Percentiles rank a stretch among this genome's conserved stretches.
Evolutionary conservation across 2,888 invertebrate genomes (phyloP).

Genomic region (Tenthredo distinguenda): DNA sequence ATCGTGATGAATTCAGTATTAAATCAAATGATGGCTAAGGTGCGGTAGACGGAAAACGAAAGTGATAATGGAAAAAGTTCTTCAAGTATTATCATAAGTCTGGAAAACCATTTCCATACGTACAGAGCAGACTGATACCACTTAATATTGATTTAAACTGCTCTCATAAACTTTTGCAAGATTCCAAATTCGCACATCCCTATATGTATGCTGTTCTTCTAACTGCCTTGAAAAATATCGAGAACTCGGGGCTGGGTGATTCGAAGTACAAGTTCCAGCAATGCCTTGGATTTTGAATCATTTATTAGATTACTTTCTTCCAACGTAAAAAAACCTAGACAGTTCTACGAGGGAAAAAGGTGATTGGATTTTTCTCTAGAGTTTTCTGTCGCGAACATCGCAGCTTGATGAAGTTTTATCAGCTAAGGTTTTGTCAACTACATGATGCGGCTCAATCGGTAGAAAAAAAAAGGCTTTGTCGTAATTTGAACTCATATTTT

Average conservation of each 20-base stretch:
- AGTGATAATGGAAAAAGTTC: constrained; percentile 42
- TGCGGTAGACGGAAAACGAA: constrained; percentile 20
- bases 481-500: background rate
- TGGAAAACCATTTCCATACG: background rate
- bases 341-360: constrained; percentile 8
- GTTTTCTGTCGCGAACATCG: background rate
- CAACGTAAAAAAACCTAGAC: background rate
- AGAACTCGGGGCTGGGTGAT: background rate
- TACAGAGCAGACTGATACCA: constrained; percentile 8
- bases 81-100: constrained; percentile 31
- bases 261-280: background rate
- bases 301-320: background rate
- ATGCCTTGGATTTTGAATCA: background rate
- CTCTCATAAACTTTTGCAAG: background rate
- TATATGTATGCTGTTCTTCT: background rate
- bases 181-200: background rate
- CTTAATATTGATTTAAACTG: background rate
- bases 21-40: constrained; percentile 12
- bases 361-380: constrained; percentile 9
- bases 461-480: background rate
- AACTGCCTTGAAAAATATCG: background rate
- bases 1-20: constrained; percentile 26
- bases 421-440: constrained; percentile 1
- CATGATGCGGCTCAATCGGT: background rate
- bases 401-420: background rate